These are phyloP conservation scores for Mellivora capensis DNA, from an alignment of 2,113 vertebrate species.

Conservation along the genomic window DNA sequence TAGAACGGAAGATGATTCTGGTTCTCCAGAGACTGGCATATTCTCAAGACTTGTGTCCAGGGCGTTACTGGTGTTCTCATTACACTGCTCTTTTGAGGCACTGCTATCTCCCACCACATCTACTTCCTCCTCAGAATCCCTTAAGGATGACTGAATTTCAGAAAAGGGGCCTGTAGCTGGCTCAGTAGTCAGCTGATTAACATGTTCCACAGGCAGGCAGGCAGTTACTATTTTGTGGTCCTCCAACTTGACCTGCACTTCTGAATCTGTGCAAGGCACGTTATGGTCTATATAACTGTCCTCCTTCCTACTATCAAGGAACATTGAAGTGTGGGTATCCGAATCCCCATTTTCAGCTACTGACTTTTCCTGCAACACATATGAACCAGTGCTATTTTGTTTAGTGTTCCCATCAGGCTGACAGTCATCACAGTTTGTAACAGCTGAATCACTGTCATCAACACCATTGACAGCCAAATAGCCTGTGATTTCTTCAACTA, in stretches of 20 bases:
- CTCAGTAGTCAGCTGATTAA: slow-evolving; percentile 77
- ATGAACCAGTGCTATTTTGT: slow-evolving; percentile 81
- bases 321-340: slow-evolving; percentile 79
- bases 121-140: slow-evolving; percentile 93
- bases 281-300: slow-evolving; percentile 88
- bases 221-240: slow-evolving; percentile 84
- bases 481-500: slow-evolving; percentile 80
- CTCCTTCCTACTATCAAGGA: slow-evolving; percentile 90
- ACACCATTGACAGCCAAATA: slow-evolving; percentile 93
- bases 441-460: slow-evolving; percentile 85
- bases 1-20: slow-evolving; percentile 82
- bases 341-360: slow-evolving; percentile 85
- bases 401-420: slow-evolving; percentile 81
- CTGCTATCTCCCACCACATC: slow-evolving; percentile 92
- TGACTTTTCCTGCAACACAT: slow-evolving; percentile 82
- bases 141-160: slow-evolving; percentile 88
- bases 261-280: slow-evolving; percentile 96
- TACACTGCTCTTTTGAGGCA: slow-evolving; percentile 88
- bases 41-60: slow-evolving; percentile 74
- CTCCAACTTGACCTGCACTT: slow-evolving; percentile 87
- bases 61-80: slow-evolving; percentile 69
- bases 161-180: slow-evolving; percentile 83
- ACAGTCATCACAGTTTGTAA: slow-evolving; percentile 85
- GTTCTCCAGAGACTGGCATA: slow-evolving; percentile 89
- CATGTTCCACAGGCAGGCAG: slow-evolving; percentile 80